Evolutionary conservation across 2,113 vertebrate species (phyloP).

Genomic region (Scomber colias): DNA sequence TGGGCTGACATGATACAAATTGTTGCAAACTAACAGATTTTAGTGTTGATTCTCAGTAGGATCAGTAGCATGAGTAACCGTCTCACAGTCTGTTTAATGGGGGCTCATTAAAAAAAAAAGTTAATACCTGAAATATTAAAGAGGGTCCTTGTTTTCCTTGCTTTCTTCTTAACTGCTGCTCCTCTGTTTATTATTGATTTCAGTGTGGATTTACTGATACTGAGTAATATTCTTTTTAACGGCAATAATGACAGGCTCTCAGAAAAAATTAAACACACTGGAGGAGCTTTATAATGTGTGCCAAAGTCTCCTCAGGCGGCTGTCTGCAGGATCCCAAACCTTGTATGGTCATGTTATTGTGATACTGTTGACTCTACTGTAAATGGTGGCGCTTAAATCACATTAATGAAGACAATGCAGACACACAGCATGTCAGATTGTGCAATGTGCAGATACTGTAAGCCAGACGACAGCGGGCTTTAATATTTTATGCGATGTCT

Average conservation of each 20-base stretch:
- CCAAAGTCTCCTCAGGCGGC: conserved; percentile 40
- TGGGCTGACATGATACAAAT: not conserved
- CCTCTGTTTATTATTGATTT: conserved; percentile 10
- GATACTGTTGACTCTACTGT: conserved; percentile 41
- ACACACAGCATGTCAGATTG: conserved; percentile 37
- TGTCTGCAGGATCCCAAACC: conserved; percentile 55
- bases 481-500: conserved; percentile 49
- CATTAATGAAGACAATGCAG: conserved; percentile 41
- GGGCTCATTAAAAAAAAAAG: no score
- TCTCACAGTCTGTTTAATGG: not conserved
- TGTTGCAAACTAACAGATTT: not conserved
- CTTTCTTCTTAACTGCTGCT: not conserved
- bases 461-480: conserved; percentile 17
- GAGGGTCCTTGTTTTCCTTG: not conserved
- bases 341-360: conserved; percentile 77
- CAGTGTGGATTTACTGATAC: conserved; percentile 33
- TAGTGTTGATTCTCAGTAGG: not conserved
- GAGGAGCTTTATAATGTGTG: conserved; percentile 36
- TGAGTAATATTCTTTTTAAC: conserved; percentile 34
- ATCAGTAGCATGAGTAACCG: not conserved
- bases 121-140: not conserved
- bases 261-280: conserved; percentile 31
- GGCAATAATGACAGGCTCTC: conserved; percentile 13
- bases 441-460: conserved; percentile 17
- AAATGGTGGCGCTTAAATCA: conserved; percentile 54